Evolutionary conservation across 2,113 vertebrate species (phyloP), one percentile per base, ranked within the genome.

Genomic region (Ameiurus melas): DNA sequence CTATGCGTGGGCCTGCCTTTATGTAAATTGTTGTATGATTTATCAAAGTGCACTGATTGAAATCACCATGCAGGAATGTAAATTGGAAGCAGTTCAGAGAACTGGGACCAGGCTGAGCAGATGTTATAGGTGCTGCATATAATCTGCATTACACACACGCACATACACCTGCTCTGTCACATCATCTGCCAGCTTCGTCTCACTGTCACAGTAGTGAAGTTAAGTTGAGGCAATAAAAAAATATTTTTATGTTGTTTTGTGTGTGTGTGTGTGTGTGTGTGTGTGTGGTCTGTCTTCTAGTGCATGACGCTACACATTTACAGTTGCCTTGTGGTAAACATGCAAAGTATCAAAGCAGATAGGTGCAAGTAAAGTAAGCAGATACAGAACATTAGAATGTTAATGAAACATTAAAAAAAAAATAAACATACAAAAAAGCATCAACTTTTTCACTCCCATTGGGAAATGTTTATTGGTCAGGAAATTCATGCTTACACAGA

Each of bases 41-140:
- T 92, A 94, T 93, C 92, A 89, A 92, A 94, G 93, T 90, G 90
- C 73, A 90, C 90, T 89, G 92, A 93, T 94, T 91, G 87, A 91
- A 93, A 93, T 94, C 93, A 92, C 90, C 73, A 90, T 87, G 91
- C 90, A 88, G 86, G 92, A 94, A 94, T 94, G 93, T 92, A 93
- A 94, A 94, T 93, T 94, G 93, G 91, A 93, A 93, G 89, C 93
- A 94, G 92, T 93, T 91, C 91, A 91, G 92, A 92, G 64, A 83
- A 79, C 58, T 53, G 27, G 30, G 85, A 82, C 68, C 73, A 66
- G 86, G 86, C 90, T 71, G 88, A 91, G 86, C 90, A 91, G 90
- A 91, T 91, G 90, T 91, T 88, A 91, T 91, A 91, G 88, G 84
- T 86, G 87, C 84, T 77, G 85, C 87, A 81, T 88, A 89, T 89